phyloP scores from a whole-genome alignment of 2,113 vertebrate species.

The Merops nubicus region DNA sequence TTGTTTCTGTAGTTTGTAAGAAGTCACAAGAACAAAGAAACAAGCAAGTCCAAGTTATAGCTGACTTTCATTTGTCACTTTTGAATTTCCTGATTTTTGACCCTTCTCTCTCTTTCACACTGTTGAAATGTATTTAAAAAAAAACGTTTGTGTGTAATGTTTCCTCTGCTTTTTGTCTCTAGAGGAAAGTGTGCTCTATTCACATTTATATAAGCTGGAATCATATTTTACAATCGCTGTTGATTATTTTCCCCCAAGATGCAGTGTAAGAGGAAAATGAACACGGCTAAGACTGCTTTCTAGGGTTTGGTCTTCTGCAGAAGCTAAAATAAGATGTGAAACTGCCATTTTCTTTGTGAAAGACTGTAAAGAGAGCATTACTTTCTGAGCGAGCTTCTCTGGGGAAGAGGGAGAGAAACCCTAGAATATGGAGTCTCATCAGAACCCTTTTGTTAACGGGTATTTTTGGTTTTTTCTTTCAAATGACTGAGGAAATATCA shows the following conservation, averaged over 20 bases:
- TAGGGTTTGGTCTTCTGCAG: slow-evolving; percentile 55
- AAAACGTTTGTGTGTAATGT: slow-evolving; percentile 64
- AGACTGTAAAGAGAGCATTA: slow-evolving; percentile 64
- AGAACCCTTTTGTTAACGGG: slow-evolving; percentile 77
- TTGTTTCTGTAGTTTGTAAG: slow-evolving; percentile 12
- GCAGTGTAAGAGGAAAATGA: slow-evolving; percentile 51
- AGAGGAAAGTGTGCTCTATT: slow-evolving; percentile 62
- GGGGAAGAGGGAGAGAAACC: slow-evolving; percentile 56
- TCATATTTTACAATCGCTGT: slow-evolving; percentile 54
- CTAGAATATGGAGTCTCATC: slow-evolving; percentile 67
- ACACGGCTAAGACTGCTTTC: slow-evolving; percentile 53
- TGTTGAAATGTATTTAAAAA: slow-evolving; percentile 69
- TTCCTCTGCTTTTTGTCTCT: slow-evolving; percentile 67
- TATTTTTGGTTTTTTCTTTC: slow-evolving; percentile 74
- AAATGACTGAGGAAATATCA: slow-evolving; percentile 71
- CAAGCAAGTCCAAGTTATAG: slow-evolving; percentile 27
- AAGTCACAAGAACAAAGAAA: slow-evolving; percentile 44
- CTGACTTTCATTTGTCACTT: slow-evolving; percentile 36
- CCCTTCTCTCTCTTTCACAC: slow-evolving; percentile 54
- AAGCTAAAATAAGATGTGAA: slow-evolving; percentile 64
- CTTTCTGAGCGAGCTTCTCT: slow-evolving; percentile 72
- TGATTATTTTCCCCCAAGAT: slow-evolving; percentile 25
- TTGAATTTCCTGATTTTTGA: slow-evolving; percentile 61
- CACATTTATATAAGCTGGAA: slow-evolving; percentile 76
- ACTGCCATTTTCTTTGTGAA: slow-evolving; percentile 61